Percentiles rank a stretch among this genome's conserved stretches.
phyloP scores from a whole-genome alignment of 2,797 vertebrate species.

The Numenius phaeopus region DNA sequence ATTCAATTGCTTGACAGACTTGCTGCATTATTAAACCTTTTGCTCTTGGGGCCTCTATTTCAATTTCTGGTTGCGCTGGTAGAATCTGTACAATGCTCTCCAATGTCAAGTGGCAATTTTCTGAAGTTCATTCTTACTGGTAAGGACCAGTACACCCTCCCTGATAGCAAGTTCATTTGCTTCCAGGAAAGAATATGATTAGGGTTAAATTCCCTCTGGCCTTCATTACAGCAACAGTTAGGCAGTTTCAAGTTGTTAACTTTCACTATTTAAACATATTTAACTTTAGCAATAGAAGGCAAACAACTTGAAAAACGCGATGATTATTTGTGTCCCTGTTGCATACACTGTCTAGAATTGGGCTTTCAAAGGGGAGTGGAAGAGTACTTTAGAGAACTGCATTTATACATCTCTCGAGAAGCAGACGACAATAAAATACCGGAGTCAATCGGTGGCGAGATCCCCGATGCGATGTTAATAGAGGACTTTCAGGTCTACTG shows the following conservation, averaged over 20 bases:
- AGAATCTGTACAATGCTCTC: conserved; percentile 8
- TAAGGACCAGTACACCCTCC: background rate
- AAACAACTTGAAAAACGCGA: background rate
- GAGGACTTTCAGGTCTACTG: background rate
- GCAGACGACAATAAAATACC: background rate
- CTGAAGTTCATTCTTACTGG: conserved; percentile 4
- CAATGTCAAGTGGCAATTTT: conserved; percentile 63
- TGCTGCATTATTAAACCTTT: conserved; percentile 58
- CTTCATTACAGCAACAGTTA: conserved; percentile 46
- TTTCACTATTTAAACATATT: conserved; percentile 39
- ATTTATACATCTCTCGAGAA: background rate
- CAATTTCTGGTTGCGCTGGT: conserved; percentile 31
- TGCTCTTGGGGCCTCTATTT: conserved; percentile 44
- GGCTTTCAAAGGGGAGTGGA: background rate
- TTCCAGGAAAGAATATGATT: conserved; percentile 24
- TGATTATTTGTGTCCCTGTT: conserved; percentile 10
- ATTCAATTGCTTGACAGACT: conserved; percentile 40
- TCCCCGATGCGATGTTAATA: background rate
- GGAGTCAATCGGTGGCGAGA: background rate
- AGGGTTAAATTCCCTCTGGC: conserved; percentile 38
- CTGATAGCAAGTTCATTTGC: background rate
- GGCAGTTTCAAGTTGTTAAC: conserved; percentile 9
- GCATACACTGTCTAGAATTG: background rate
- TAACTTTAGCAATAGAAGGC: background rate
- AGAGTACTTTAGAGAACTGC: background rate